Base-by-base conservation (phyloP, 2,113 vertebrate species). In the Amazona vittata region DNA sequence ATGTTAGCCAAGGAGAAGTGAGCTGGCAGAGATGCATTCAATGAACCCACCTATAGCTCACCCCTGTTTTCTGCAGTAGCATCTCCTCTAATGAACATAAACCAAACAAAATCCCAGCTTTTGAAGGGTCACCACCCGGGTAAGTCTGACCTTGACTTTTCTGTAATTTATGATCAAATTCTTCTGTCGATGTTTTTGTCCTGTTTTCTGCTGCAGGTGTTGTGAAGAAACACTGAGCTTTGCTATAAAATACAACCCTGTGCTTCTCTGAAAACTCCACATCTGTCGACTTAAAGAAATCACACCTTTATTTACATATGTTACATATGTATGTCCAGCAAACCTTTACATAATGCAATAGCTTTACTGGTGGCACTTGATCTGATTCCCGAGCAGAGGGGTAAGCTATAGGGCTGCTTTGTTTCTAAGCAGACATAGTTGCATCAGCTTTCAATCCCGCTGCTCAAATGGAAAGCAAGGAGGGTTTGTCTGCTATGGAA, bases 1-100 rank as follows among this genome's bases (percentile, higher is more conserved):
- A 35, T 35, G n/a, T 78, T 49, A 89, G 59, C 82, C 78, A 62
- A 65, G 62, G 81, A 65, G 53, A 90, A 80, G 14, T 22, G 53
- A 0, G 1, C 21, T 73, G 62, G 25, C 83, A 85, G 53, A 77
- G 60, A 49, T 59, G 12, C 0, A 0, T 68, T 28, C 75, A 53
- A 3, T 88, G 79, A 96, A 90, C 71, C 85, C 26, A 65, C 35
- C 41, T 89, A 1, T 26, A 18, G 62, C 70, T 91, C 55, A 47
- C 22, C 35, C 19, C 0, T 33, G 22, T 26, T 91, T 81, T 47
- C 41, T 74, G 29, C 24, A 69, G 33, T 11, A 73, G 24, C 29
- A 14, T 90, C 28, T 93, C 49, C 47, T 91, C 37, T 79, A 86
- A 91, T 65, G 44, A 91, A 22, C 15, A 29, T 20, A 83, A 96